A percentile compares a stretch with the other conserved stretches of the same genome.
These are phyloP conservation scores for Diogma glabrata DNA, from an alignment of 2,888 invertebrate genomes.

Conservation along the genomic window DNA sequence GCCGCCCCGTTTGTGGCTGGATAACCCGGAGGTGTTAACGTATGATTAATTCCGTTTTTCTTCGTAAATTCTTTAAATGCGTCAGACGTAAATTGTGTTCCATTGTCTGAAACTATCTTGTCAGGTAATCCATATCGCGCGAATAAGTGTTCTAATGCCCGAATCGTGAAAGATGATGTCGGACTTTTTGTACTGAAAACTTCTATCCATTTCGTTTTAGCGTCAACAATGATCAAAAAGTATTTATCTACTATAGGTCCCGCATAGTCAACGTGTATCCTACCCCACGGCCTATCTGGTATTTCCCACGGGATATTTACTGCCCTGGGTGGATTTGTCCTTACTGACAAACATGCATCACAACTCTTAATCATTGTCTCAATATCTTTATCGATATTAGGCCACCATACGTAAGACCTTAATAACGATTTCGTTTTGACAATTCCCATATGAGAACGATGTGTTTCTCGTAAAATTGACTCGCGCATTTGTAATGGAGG, in stretches of 20 bases:
- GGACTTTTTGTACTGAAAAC: too few relatives aligned
- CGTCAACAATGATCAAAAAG: background rate
- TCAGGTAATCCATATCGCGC: background rate
- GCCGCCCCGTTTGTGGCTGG: background rate
- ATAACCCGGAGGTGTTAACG: background rate
- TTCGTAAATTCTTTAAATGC: conserved; percentile 1
- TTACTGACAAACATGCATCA: conserved; percentile 2
- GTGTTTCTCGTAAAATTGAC: background rate
- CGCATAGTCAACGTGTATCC: background rate
- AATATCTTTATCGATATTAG: background rate
- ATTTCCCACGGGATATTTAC: background rate
- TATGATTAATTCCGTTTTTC: background rate
- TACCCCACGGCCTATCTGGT: background rate
- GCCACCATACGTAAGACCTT: background rate
- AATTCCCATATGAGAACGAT: background rate
- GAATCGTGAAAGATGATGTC: too few relatives aligned
- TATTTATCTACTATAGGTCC: background rate
- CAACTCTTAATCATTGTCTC: background rate
- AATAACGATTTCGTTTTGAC: background rate
- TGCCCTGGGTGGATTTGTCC: background rate
- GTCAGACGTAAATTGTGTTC: background rate
- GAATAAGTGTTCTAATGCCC: background rate
- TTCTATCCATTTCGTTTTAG: too few relatives aligned
- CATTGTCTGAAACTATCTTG: conserved; percentile 2
- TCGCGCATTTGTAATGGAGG: background rate